Base-by-base conservation (phyloP, 2,888 invertebrate genomes). In the Ceriagrion tenellum region DNA sequence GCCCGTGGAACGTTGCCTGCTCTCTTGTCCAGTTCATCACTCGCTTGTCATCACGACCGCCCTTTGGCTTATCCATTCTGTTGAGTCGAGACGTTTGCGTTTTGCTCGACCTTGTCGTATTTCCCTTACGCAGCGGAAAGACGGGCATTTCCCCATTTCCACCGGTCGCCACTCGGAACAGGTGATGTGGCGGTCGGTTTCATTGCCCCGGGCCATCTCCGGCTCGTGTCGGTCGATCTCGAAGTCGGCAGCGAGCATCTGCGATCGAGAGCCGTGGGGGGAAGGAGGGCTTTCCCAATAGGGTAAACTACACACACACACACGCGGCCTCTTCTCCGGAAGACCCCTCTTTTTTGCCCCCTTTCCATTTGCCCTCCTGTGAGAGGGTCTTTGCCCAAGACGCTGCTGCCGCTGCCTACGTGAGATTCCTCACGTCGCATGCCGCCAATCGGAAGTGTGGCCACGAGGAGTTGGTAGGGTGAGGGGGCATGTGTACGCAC, bases 371-470 rank as follows among this genome's bases (percentile, higher is more conserved):
- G 35, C 13, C 63, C 91, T 59, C 69, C 93, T 23, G 69, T 20
- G 59, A 26, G 63, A 40, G 63, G 93, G 69, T 69, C 69, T 74
- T n/a, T 26, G 93, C 40, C 55, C 18, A 23, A 89, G 47, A 81
- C 74, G 23, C 59, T n/a, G n/a, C n/a, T 93, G 93, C 47, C 93
- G n/a, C n/a, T 93, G 93, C 47, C 93, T 93, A 93, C 93, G 93
- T 93, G 93, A 93, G 93, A 74, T 40, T 16, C 35, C 93, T 47
- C 93, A 93, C 93, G 93, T 93, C 47, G 40, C 26, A 23, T 23
- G 93, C 63, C 63, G 47, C 35, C 18, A 59, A 81, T 55, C 30
- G 90, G 47, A 81, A 81, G 81, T 35, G 16, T 35, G 81, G 35
- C 16, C 16, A 35, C 10, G 30, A 13, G 18, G 35, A 81, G 69